Percentiles rank a stretch among this genome's conserved stretches.
These are phyloP conservation scores for Solea solea DNA, from an alignment of 2,113 vertebrate species.

Conservation along the genomic window DNA sequence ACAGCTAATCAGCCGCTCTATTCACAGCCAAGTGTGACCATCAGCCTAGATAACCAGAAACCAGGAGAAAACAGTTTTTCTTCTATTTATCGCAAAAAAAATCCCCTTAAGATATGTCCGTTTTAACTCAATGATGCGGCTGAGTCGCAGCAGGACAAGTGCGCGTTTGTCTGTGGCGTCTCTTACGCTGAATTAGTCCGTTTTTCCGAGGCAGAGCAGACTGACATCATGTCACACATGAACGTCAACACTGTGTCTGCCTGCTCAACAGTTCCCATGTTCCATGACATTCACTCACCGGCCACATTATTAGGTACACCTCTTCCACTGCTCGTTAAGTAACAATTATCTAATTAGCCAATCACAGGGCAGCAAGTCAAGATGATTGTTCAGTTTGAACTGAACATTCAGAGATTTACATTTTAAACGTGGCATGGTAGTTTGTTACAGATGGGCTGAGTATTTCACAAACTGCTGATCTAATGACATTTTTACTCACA, in stretches of 20 bases:
- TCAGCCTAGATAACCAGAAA: slow-evolving; percentile 73
- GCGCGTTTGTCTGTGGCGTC: slow-evolving; percentile 30
- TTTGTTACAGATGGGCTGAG: too few relatives aligned
- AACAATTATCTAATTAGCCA: too few relatives aligned
- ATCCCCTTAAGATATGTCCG: slow-evolving; percentile 23
- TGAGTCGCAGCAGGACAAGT: slow-evolving; percentile 20
- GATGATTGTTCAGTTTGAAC: too few relatives aligned
- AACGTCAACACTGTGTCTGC: slow-evolving; percentile 12
- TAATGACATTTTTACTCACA: too few relatives aligned
- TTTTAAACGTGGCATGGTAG: too few relatives aligned
- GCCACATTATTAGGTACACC: too few relatives aligned
- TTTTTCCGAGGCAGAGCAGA: slow-evolving; percentile 25
- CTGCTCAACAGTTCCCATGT: slow-evolving; percentile 13
- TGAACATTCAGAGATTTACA: too few relatives aligned
- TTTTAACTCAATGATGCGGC: slow-evolving; percentile 27
- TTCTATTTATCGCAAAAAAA: slow-evolving; percentile 42
- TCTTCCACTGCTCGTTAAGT: too few relatives aligned
- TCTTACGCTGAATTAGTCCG: slow-evolving; percentile 20
- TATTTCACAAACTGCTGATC: too few relatives aligned
- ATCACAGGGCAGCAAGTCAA: too few relatives aligned
- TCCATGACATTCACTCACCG: slow-evolving; percentile 9
- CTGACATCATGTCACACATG: slow-evolving; percentile 25
- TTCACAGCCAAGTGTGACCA: slow-evolving; percentile 61
- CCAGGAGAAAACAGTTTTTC: slow-evolving; percentile 52
- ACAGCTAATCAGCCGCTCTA: slow-evolving; percentile 67